phyloP scores from a whole-genome alignment of 2,113 vertebrate species.

The Cyanocitta stelleri region DNA sequence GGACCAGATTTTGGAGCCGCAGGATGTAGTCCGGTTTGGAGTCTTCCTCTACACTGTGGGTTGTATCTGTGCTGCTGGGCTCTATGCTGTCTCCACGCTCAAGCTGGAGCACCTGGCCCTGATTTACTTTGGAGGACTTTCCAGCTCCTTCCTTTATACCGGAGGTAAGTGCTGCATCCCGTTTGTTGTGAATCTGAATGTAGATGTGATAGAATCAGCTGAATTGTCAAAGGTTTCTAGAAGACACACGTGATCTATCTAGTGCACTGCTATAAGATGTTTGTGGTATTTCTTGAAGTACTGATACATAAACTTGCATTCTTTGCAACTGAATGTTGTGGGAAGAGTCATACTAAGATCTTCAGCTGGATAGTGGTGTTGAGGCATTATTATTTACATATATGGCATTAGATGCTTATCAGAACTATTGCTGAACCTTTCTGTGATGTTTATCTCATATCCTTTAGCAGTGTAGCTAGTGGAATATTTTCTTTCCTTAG shows the following conservation, averaged over 20 bases:
- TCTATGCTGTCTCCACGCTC: conserved; percentile 85
- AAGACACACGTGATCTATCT: fast-evolving
- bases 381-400: background rate
- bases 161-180: conserved; percentile 78
- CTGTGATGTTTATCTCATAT: fast-evolving
- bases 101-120: conserved; percentile 92
- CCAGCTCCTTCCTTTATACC: conserved; percentile 96
- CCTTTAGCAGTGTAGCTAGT: background rate
- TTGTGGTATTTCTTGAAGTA: background rate
- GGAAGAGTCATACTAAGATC: background rate
- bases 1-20: conserved; percentile 91
- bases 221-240: background rate
- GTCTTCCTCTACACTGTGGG: conserved; percentile 91
- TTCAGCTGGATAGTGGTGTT: background rate
- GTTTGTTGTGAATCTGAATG: background rate
- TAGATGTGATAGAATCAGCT: background rate
- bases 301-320: background rate
- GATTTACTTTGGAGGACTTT: conserved; percentile 95
- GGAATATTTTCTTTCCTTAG: background rate
- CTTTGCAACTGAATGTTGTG: background rate
- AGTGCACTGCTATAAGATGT: background rate
- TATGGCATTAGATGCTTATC: background rate
- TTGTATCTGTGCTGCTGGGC: conserved; percentile 87
- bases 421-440: background rate
- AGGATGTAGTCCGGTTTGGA: conserved; percentile 93